phyloP scores from a whole-genome alignment of 1,140 invertebrate genomes.

The Periplaneta americana region DNA sequence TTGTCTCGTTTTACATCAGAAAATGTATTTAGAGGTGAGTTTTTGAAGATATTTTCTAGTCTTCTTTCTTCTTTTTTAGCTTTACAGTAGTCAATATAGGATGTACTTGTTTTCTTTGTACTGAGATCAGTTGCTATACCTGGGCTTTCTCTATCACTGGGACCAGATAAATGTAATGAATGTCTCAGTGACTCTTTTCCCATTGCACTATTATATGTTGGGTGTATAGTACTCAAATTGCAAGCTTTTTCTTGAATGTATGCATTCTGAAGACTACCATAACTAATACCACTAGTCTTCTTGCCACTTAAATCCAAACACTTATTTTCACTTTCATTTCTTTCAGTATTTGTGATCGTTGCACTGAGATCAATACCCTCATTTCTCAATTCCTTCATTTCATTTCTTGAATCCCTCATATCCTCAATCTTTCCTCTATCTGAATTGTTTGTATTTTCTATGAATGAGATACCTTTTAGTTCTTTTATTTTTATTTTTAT shows the following conservation, averaged over 20 bases:
- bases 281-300: background rate
- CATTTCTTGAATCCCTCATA: background rate
- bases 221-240: background rate
- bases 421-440: background rate
- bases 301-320: background rate
- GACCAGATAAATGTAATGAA: background rate
- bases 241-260: background rate
- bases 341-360: background rate
- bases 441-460: background rate
- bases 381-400: background rate
- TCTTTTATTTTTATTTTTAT: background rate
- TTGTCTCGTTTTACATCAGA: no score
- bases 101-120: background rate
- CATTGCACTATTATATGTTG: background rate
- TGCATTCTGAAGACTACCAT: background rate
- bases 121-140: constrained; percentile 3
- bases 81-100: background rate
- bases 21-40: background rate
- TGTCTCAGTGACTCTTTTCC: background rate
- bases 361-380: background rate
- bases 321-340: background rate
- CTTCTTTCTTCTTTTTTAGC: no score
- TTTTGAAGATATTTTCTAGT: background rate
- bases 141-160: background rate
- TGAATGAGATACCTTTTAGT: background rate